Conservation (phyloP, 2,113 vertebrate genomes). For the Hypocryptadius cinnamomeus region DNA sequence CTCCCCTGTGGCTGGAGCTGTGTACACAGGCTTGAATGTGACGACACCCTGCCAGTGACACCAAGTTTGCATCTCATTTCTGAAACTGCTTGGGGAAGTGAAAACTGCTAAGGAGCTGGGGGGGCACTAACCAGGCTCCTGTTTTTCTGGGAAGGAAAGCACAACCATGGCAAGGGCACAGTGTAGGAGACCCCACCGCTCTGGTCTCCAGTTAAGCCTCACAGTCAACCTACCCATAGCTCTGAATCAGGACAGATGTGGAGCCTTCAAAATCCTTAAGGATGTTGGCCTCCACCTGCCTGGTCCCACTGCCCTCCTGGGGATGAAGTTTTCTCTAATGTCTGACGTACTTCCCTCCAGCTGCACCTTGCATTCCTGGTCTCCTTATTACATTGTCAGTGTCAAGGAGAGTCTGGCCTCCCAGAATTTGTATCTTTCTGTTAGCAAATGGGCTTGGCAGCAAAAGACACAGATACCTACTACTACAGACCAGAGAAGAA, state of each 20-base stretch:
- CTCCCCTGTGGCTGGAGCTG: not conserved
- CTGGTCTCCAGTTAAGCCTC: not conserved
- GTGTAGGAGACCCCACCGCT: accelerated
- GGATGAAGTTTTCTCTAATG: not conserved
- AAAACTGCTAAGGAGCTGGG: not conserved
- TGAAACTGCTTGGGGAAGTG: not conserved
- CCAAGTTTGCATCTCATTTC: not conserved
- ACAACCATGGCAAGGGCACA: not conserved
- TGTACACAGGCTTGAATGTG: not conserved
- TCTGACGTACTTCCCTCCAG: not conserved
- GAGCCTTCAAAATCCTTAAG: not conserved
- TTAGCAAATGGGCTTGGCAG: not conserved
- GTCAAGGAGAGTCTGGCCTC: not conserved
- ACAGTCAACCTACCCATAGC: not conserved
- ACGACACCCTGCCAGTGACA: not conserved
- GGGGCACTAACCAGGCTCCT: not conserved
- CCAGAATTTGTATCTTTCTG: not conserved
- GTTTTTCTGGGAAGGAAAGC: not conserved
- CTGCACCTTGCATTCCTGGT: not conserved
- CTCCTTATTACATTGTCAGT: not conserved
- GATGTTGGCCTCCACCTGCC: not conserved
- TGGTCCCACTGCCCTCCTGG: not conserved
- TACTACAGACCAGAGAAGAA: not conserved
- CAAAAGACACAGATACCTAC: not conserved
- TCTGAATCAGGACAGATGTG: not conserved